Evolutionary conservation across 1,140 invertebrate species (phyloP).

Genomic region (Neodiprion virginianus): DNA sequence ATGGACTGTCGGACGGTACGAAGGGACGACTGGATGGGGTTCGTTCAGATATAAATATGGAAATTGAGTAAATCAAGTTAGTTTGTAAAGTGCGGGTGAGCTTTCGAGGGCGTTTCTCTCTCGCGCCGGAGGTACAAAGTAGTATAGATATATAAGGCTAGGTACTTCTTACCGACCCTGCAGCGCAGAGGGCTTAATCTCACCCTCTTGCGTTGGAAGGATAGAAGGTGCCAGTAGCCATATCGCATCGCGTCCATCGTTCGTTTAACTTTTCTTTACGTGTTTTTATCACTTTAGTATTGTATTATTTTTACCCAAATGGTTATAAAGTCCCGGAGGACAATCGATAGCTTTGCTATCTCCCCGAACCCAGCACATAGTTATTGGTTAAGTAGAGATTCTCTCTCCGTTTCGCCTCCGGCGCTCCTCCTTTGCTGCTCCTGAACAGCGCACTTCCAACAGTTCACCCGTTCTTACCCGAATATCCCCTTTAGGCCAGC

Average conservation of each 20-base stretch:
- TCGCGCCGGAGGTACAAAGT: background rate
- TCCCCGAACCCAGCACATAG: too few species aligned
- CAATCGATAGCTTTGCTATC: background rate
- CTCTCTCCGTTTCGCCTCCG: background rate
- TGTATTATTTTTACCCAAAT: background rate
- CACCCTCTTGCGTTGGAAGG: too few species aligned
- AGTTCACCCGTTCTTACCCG: too few species aligned
- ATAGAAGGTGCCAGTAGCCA: too few species aligned
- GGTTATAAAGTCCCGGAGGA: background rate
- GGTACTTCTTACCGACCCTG: too few species aligned
- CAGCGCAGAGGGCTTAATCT: too few species aligned
- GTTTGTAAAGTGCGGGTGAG: constrained; percentile 27
- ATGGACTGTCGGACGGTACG: background rate
- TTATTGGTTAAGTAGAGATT: background rate
- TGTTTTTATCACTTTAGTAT: background rate
- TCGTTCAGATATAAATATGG: constrained; percentile 32
- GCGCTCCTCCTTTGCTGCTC: background rate
- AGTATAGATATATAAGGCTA: too few species aligned
- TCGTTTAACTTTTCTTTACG: background rate
- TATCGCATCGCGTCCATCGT: background rate
- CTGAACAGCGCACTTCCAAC: too few species aligned
- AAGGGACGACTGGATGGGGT: constrained; percentile 23
- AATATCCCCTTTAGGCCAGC: too few species aligned
- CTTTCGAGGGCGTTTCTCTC: constrained; percentile 19
- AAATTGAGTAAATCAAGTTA: constrained; percentile 35